Conservation (phyloP, 2,888 invertebrate genomes). For the Beris morrisii region DNA sequence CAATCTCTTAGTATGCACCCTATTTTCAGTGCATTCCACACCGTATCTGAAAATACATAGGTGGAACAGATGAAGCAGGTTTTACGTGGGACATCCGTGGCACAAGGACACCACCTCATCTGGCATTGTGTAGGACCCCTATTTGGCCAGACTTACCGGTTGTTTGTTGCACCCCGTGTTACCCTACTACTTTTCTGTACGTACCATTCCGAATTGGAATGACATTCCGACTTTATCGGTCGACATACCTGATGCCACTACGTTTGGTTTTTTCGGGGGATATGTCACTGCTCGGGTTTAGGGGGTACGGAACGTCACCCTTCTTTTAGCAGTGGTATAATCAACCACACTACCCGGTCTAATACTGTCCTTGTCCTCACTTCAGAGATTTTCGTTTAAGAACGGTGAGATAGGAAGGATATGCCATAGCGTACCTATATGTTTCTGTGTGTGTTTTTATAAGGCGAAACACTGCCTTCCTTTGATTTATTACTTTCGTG, state of each 20-base stretch:
- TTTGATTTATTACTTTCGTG: slow-evolving; percentile 29
- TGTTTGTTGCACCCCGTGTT: slow-evolving; percentile 18
- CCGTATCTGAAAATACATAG: background rate
- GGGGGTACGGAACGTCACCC: slow-evolving; percentile 18
- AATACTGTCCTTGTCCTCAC: slow-evolving; percentile 12
- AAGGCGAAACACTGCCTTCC: slow-evolving; percentile 19
- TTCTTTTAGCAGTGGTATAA: slow-evolving; percentile 9
- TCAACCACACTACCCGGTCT: slow-evolving; percentile 9
- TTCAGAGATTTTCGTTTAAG: slow-evolving; percentile 14
- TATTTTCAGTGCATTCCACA: slow-evolving; percentile 24
- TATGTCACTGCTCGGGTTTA: slow-evolving; percentile 11
- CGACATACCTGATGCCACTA: slow-evolving; percentile 30
- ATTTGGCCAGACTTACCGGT: slow-evolving; percentile 20
- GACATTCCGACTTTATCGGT: slow-evolving; percentile 30
- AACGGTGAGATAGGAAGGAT: background rate
- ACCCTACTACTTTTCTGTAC: background rate
- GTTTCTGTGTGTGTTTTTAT: slow-evolving; percentile 11
- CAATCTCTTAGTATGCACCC: slow-evolving; percentile 32
- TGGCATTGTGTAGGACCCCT: slow-evolving; percentile 10
- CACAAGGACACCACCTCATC: slow-evolving; percentile 21
- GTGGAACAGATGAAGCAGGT: slow-evolving; percentile 9
- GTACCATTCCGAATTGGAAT: slow-evolving; percentile 17
- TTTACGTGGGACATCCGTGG: slow-evolving; percentile 5
- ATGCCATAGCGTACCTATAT: background rate
- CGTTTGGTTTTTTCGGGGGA: slow-evolving; percentile 7